Evolutionary conservation across 2,797 vertebrate species (phyloP), one percentile per base, ranked within the genome.

Genomic region (Myripristis murdjan): DNA sequence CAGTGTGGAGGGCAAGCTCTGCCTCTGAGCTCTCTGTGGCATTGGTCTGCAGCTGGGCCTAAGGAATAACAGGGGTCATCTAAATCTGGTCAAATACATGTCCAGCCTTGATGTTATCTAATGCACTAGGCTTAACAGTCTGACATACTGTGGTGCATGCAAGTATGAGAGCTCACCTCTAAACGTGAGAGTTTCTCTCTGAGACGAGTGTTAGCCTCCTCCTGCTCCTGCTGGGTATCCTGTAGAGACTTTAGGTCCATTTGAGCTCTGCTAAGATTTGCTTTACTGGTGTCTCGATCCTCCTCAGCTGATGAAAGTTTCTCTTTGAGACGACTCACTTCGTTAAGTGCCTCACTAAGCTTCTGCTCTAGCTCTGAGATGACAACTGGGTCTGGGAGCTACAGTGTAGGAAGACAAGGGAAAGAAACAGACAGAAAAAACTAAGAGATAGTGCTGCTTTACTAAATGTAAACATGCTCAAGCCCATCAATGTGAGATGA

Each of bases 141-240:
- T 16, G 43, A 31, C 20, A 28, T 15, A 15, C n/a, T 7, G 15
- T 6, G 2, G 9, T n/a, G 26, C 64, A 12, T 39, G 5, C 33
- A 18, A 26, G 20, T 28, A 48, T 5, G 37, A 4, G 43, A 24
- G 18, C 33, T 78, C 81, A 98, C 97, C 96, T 99, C 97, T 58
- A 98, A 84, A 16, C 95, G 95, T 58, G 91, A 84, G 18, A 97
- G 77, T 79, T 94, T 97, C 53, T 98, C 97, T 78, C 90, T 95
- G 37, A 98, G 95, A 12, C 96, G 93, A 0, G 85, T 61, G 86
- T 94, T 95, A 5, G 86, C 81, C 28, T 91, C 92, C 47, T 95
- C 92, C 82, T 96, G 94, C 20, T 94, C 92, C 73, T 76, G 79
- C 61, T 86, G 76, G 7, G 81, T 33, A 9, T 92, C 91, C 58